Conservation (phyloP, 1,140 invertebrate genomes). For the Asobara japonica region DNA sequence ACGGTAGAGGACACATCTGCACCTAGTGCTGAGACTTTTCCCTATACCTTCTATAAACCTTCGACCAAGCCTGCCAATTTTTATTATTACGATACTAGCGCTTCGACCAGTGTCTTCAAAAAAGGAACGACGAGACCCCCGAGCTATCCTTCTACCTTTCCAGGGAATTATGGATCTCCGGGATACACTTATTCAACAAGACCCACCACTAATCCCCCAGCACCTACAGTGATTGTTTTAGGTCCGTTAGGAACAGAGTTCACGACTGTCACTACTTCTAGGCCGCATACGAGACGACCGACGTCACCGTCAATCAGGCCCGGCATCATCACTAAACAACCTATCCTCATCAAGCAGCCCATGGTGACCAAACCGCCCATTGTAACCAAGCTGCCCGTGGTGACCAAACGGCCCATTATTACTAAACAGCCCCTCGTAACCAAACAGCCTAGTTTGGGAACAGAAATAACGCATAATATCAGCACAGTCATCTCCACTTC, state of each 20-base stretch:
- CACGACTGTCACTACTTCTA: constrained; percentile 60
- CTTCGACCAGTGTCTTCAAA: constrained; percentile 43
- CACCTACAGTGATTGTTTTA: constrained; percentile 79
- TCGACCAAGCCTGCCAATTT: constrained; percentile 51
- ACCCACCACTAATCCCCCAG: constrained; percentile 67
- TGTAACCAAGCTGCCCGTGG: no score
- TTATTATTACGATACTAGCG: constrained; percentile 55
- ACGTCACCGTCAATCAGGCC: constrained; percentile 32
- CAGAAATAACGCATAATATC: constrained; percentile 63
- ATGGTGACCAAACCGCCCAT: no score
- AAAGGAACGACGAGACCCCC: constrained; percentile 18
- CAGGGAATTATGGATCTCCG: no score
- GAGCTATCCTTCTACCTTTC: no score
- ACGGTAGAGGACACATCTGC: constrained; percentile 60
- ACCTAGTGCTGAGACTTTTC: constrained; percentile 47
- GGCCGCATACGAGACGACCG: constrained; percentile 53
- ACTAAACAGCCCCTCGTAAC: no score
- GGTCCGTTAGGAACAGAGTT: constrained; percentile 65
- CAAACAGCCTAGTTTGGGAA: constrained; percentile 51
- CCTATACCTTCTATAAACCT: constrained; percentile 56
- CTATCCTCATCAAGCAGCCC: background rate
- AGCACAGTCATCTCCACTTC: constrained; percentile 59
- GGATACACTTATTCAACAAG: constrained; percentile 48
- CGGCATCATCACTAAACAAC: constrained; percentile 44
- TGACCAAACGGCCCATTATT: no score